Base-by-base conservation (phyloP, 2,113 vertebrate genomes). In the Charina bottae region DNA sequence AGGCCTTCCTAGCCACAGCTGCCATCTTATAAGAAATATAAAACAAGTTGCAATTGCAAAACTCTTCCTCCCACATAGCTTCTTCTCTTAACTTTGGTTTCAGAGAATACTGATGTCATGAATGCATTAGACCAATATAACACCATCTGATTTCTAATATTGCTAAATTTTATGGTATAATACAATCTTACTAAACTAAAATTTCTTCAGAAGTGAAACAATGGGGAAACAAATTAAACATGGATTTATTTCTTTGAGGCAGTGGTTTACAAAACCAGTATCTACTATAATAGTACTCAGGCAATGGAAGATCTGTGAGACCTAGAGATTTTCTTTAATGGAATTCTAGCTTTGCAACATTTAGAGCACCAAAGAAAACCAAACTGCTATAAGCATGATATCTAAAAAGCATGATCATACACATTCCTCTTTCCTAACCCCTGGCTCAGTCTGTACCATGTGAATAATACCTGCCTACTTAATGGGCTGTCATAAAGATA, bases 121-220 rank as follows among this genome's bases (percentile, higher is more conserved):
- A 28, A 6, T 64, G 85, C 7, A 86, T 85, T 58, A 85, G 10
- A 89, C 94, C 37, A 93, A 92, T 1, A 78, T 78, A 17, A 56
- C 49, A 7, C 6, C 56, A n/a, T 8, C 19, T 33, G 7, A 68
- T 72, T 90, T 56, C 10, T 90, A 90, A 37, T n/a, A 33, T 9
- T 56, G 19, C 19, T 9, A 56, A 78, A 83, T 78, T 56, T 56
- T 55, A 37, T 33, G 56, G 10, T 9, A 26, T 55, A 11, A 28
- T 54, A 53, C 33, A 88, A 12, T 88, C 24, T 26, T 58, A 46
- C 28, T 33, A 86, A 15, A 86, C 17, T 46, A 49, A 21, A n/a
- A 21, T n/a, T 68, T 87, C 19, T 23, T 53, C 53, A 11, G 19
- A 13, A 59, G 7, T 1, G 42, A 42, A 42, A 42, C 42, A 42